Conservation (phyloP, 2,113 vertebrate genomes). For the Peromyscus polionotus region DNA sequence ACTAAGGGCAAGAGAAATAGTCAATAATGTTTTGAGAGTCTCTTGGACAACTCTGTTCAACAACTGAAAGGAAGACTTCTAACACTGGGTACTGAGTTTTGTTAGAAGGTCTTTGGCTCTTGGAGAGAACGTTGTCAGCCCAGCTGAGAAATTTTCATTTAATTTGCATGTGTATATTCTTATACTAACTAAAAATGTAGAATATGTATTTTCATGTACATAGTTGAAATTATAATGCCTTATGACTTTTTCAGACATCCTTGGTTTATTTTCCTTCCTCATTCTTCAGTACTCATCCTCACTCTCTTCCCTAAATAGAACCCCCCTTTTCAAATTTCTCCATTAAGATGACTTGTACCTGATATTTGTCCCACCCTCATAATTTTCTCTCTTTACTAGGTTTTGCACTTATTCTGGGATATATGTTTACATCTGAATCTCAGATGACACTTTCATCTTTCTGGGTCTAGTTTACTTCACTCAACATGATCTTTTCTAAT, state of each 20-base stretch:
- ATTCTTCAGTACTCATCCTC: not conserved
- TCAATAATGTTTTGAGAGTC: not conserved
- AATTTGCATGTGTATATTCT: not conserved
- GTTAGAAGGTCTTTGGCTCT: not conserved
- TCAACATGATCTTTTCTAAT: too few species aligned
- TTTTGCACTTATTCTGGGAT: too few species aligned
- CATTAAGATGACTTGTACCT: not conserved
- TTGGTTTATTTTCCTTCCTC: not conserved
- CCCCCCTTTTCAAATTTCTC: not conserved
- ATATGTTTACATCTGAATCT: too few species aligned
- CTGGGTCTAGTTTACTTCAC: too few species aligned
- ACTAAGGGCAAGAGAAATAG: not conserved
- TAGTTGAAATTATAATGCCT: not conserved
- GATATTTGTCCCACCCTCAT: not conserved
- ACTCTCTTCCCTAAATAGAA: not conserved
- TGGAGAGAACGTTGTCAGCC: not conserved
- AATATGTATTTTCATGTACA: not conserved
- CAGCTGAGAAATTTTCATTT: not conserved
- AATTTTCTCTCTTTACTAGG: not conserved
- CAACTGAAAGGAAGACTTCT: not conserved
- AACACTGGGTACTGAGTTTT: not conserved
- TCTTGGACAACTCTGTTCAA: not conserved
- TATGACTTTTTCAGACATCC: not conserved
- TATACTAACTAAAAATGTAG: not conserved
- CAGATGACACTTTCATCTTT: too few species aligned